Conservation (phyloP, 1,140 invertebrate species). For the Ostrea edulis region DNA sequence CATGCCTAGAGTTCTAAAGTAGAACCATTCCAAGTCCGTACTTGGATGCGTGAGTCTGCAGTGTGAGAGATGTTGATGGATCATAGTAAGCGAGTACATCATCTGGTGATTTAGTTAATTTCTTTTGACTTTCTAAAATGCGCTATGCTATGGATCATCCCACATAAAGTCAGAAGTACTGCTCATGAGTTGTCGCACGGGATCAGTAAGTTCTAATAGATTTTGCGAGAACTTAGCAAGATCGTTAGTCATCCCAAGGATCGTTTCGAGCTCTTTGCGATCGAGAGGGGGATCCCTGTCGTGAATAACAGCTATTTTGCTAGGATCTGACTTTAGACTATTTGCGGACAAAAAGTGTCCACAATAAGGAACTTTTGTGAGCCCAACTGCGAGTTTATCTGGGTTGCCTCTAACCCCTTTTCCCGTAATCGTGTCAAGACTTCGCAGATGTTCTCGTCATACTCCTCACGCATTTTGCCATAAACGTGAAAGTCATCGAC, state of each 20-base stretch:
- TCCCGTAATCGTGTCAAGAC: constrained; percentile 71
- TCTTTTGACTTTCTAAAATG: constrained; percentile 29
- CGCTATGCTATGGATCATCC: constrained; percentile 2
- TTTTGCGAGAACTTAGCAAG: neutral
- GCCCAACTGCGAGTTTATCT: neutral
- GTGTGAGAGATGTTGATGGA: constrained; percentile 9
- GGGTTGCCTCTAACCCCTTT: neutral
- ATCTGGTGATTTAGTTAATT: neutral
- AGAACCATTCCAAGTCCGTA: constrained; percentile 77
- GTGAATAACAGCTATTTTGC: constrained; percentile 64
- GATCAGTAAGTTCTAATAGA: neutral
- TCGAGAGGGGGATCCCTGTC: constrained; percentile 8
- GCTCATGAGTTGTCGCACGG: neutral
- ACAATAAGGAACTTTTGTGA: constrained; percentile 71
- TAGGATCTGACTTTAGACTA: constrained; percentile 76
- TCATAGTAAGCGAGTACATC: constrained; percentile 41
- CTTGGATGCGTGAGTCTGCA: constrained; percentile 60
- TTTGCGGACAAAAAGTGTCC: constrained; percentile 72
- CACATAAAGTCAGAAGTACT: neutral
- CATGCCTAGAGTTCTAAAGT: constrained; percentile 77
- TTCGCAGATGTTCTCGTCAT: constrained; percentile 70
- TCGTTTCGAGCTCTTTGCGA: neutral
- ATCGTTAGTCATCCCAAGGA: neutral
- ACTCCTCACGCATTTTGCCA: constrained; percentile 65
- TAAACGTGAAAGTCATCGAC: constrained; percentile 77